Conservation (phyloP, 2,797 vertebrate genomes). For the Echeneis naucrates region DNA sequence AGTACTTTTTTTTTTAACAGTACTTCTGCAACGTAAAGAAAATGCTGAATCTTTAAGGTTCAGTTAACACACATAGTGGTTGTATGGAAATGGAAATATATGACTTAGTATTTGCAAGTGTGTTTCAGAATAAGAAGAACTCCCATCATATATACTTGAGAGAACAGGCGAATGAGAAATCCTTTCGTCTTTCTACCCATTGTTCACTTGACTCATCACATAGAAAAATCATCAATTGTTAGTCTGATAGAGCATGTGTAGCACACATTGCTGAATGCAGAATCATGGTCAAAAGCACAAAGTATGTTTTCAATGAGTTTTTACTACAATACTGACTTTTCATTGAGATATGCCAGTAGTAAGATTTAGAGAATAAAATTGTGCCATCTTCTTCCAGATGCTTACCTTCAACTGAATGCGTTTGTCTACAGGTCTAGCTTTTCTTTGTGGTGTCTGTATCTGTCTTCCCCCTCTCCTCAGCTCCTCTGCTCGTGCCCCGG, state of each 20-base stretch:
- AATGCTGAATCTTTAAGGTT: not conserved
- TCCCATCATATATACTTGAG: too few relatives aligned
- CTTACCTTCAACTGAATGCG: not conserved
- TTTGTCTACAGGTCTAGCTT: constrained; percentile 21
- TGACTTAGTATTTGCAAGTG: constrained; percentile 5
- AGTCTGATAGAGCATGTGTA: constrained; percentile 90
- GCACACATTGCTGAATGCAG: constrained; percentile 88
- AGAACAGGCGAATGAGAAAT: constrained; percentile 86
- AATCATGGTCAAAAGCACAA: constrained; percentile 76
- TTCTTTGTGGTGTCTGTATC: constrained; percentile 28
- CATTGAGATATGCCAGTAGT: too few relatives aligned
- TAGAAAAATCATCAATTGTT: constrained; percentile 93
- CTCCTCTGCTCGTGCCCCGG: constrained; percentile 41
- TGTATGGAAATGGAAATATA: constrained; percentile 27
- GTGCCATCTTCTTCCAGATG: constrained; percentile 1
- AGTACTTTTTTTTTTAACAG: not conserved
- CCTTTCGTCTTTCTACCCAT: constrained; percentile 74
- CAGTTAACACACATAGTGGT: constrained; percentile 41
- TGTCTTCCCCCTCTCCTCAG: not conserved
- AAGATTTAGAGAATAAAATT: constrained; percentile 3
- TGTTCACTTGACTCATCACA: constrained; percentile 88
- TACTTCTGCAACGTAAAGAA: not conserved
- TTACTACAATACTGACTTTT: constrained; percentile 82
- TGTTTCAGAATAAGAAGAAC: not conserved
- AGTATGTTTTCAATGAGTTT: constrained; percentile 80